phyloP scores from a whole-genome alignment of 2,797 vertebrate genomes.

The Gadopsis marmoratus region DNA sequence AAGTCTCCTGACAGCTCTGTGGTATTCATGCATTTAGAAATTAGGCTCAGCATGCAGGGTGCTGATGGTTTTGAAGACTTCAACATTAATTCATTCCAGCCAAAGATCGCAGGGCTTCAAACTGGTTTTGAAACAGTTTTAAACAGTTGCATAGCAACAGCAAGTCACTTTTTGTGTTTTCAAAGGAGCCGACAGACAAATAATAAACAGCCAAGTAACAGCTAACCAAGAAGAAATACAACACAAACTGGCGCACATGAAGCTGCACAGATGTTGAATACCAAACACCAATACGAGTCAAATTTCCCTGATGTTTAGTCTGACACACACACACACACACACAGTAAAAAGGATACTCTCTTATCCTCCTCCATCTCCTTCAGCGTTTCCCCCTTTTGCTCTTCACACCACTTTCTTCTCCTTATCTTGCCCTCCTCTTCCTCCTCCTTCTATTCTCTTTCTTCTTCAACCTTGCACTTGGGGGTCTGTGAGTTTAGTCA shows the following conservation, averaged over 20 bases:
- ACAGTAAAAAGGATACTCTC: not conserved
- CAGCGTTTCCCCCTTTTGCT: conserved; percentile 6
- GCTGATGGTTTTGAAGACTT: conserved; percentile 38
- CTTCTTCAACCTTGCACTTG: conserved; percentile 21
- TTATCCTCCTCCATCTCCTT: conserved; percentile 2
- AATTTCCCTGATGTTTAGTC: conserved; percentile 4
- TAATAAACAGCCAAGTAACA: conserved; percentile 40
- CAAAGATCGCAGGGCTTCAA: conserved; percentile 39
- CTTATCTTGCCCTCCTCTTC: conserved; percentile 6
- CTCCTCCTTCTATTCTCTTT: not conserved
- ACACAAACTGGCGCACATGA: conserved; percentile 34
- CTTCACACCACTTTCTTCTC: conserved; percentile 15
- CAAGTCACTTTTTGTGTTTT: conserved; percentile 37
- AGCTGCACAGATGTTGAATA: conserved; percentile 32
- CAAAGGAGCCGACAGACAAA: conserved; percentile 19
- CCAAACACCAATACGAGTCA: conserved; percentile 19
- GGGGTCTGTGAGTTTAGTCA: conserved; percentile 19
- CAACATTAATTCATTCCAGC: conserved; percentile 31
- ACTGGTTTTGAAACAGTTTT: conserved; percentile 47
- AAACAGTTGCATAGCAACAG: conserved; percentile 72
- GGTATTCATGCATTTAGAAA: conserved; percentile 6
- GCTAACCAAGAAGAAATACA: conserved; percentile 24
- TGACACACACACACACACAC: not conserved
- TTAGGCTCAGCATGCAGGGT: conserved; percentile 32
- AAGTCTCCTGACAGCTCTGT: conserved; percentile 21